phyloP scores from a whole-genome alignment of 2,113 vertebrate species.

The Grammomys dolichurus region DNA sequence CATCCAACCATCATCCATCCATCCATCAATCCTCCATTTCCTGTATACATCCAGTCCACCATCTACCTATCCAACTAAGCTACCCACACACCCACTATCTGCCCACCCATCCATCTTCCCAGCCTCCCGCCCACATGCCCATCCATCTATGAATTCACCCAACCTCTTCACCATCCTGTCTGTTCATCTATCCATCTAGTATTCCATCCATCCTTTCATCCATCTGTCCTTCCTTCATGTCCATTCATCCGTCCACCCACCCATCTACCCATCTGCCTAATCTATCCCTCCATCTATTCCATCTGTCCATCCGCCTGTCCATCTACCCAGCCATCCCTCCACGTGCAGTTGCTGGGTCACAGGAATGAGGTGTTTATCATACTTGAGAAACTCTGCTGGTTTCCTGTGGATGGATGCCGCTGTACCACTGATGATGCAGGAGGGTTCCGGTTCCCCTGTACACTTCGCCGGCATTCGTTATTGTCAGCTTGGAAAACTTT shows the following conservation, averaged over 20 bases:
- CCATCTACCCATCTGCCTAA: not conserved
- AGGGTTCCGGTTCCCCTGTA: rapidly evolving
- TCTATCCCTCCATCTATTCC: not conserved
- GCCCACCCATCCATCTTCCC: not conserved
- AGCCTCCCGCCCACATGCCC: too few relatives aligned
- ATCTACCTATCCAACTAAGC: too few relatives aligned
- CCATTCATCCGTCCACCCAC: not conserved
- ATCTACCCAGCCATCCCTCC: too few relatives aligned
- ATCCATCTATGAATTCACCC: not conserved
- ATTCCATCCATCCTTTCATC: rapidly evolving
- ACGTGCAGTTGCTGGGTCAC: not conserved
- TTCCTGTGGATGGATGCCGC: rapidly evolving
- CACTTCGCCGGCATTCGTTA: not conserved
- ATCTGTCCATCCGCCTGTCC: too few relatives aligned
- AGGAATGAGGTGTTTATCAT: not conserved
- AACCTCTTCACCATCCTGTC: not conserved
- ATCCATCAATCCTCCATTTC: not conserved
- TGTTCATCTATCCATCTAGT: not conserved
- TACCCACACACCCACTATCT: too few relatives aligned
- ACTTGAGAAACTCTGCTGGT: not conserved
- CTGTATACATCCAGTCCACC: too few relatives aligned
- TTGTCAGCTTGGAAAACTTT: not conserved
- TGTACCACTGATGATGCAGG: rapidly evolving
- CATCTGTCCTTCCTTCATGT: not conserved
- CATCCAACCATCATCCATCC: not conserved